These are phyloP conservation scores for Patella caerulea DNA, from an alignment of 2,888 invertebrate species.

Conservation along the genomic window DNA sequence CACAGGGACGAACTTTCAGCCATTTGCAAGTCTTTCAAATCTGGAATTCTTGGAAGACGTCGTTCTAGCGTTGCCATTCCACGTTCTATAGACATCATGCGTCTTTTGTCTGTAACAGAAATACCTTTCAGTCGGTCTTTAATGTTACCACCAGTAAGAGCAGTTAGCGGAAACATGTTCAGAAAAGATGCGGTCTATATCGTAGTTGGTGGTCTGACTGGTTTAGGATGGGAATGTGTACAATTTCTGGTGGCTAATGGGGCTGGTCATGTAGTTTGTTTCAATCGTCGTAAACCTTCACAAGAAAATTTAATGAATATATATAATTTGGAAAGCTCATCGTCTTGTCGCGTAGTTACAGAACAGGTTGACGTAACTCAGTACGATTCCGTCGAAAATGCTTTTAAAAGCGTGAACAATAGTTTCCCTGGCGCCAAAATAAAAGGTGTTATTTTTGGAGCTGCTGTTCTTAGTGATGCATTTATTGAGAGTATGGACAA, in stretches of 20 bases:
- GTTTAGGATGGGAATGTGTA: conserved; percentile 54
- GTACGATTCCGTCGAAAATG: conserved; percentile 29
- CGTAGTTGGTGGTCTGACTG: conserved; percentile 55
- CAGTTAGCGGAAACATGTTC: conserved; percentile 32
- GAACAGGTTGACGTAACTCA: conserved; percentile 46
- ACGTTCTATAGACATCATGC: too few species aligned
- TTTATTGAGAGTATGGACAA: conserved; percentile 35
- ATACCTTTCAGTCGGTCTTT: too few species aligned
- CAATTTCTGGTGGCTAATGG: conserved; percentile 41
- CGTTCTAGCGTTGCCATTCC: too few species aligned
- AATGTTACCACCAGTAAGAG: not conserved
- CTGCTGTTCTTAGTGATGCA: conserved; percentile 45
- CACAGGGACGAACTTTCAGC: too few species aligned
- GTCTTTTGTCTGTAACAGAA: too few species aligned
- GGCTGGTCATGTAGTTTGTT: conserved; percentile 42
- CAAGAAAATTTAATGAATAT: conserved; percentile 34
- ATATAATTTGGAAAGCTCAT: conserved; percentile 18
- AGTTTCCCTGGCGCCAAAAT: conserved; percentile 26
- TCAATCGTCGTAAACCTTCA: conserved; percentile 42
- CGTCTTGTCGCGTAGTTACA: conserved; percentile 33
- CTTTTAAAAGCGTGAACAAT: conserved; percentile 31
- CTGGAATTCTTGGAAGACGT: too few species aligned
- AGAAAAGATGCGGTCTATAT: conserved; percentile 43
- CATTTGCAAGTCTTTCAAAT: too few species aligned
- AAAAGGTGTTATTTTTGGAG: conserved; percentile 55